Evolutionary conservation across 2,888 invertebrate species (phyloP).

Genomic region (Pterostichus madidus): DNA sequence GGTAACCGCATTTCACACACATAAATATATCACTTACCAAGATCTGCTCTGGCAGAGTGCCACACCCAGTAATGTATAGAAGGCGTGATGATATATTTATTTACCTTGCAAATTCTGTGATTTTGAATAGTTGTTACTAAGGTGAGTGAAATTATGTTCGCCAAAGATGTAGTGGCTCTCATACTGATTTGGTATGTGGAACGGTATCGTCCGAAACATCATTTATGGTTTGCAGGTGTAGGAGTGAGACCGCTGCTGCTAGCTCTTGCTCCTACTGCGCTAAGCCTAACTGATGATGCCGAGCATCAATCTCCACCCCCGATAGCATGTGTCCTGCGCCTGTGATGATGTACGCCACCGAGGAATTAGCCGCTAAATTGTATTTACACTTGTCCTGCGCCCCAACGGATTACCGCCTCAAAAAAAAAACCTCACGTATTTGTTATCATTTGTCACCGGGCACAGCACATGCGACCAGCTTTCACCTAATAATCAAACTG

Average conservation of each 20-base stretch:
- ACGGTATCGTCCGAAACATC: too few species aligned
- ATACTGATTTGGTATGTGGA: too few species aligned
- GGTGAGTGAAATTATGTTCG: too few species aligned
- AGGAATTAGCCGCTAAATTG: conserved; percentile 50
- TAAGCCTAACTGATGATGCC: conserved; percentile 4
- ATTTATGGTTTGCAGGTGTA: background rate
- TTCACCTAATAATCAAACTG: conserved; percentile 5
- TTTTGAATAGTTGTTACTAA: too few species aligned
- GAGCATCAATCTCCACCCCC: background rate
- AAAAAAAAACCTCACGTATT: conserved; percentile 6
- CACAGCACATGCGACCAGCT: background rate
- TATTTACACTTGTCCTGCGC: conserved; percentile 46
- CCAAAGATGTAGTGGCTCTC: too few species aligned
- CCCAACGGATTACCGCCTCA: conserved; percentile 25
- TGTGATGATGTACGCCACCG: conserved; percentile 12
- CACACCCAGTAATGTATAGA: too few species aligned
- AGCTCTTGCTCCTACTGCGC: background rate
- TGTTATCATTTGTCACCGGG: conserved; percentile 8
- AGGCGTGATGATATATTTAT: too few species aligned
- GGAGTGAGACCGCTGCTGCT: background rate
- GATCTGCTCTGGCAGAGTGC: too few species aligned
- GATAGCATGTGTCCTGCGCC: background rate
- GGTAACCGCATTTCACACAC: too few species aligned
- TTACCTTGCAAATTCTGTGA: too few species aligned
- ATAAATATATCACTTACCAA: too few species aligned